Base-by-base conservation (phyloP, 64 coral and sea anemone species). In the Porites lutea region DNA sequence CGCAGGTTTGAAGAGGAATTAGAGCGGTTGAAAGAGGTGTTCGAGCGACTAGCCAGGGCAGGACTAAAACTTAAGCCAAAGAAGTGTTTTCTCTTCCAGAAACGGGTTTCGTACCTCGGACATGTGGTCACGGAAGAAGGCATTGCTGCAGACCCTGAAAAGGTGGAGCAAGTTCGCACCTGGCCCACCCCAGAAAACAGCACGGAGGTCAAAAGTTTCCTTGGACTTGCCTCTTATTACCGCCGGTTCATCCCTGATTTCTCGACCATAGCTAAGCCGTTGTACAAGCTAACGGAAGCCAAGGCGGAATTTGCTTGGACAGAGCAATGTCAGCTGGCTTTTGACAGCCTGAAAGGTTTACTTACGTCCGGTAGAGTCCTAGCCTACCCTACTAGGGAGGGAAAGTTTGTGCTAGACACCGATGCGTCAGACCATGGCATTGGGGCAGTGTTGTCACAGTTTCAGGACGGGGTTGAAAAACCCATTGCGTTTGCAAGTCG, bases 41-140 rank as follows among this genome's bases (percentile, higher is more conserved):
- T 89, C 74, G 16, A 75, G 12, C 65, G 79, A 86, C 52, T 79
- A 1, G 19, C 48, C 11, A 20, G 13, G 69, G 88, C 81, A 60
- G 81, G 80, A 6, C 43, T 86, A 9, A 94, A 95, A 13, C 66
- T 96, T 1, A 92, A 59, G 22, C 86, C 95, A 5, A 72, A 82
- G 19, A 90, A 90, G 13, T 90, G 88, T 18, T 75, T 79, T 13
- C 75, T 90, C n/a, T 90, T 90, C 37, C 44, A 73, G 71, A 63
- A 65, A 13, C 44, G 65, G 13, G 88, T 80, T 11, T 23, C 23
- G 13, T 78, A 66, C 37, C 74, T 90, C 13, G 88, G 88, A 12
- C 88, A 90, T 45, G 48, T 70, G 59, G 20, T 90, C 8, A 79
- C 37, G 5, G 67, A 45, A 3, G 22, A 88, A 59, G 86, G 70